Percentiles rank a stretch among this genome's conserved stretches.
Conservation (phyloP, 2,888 invertebrate genomes). For the Acanthoscelides obtectus region DNA sequence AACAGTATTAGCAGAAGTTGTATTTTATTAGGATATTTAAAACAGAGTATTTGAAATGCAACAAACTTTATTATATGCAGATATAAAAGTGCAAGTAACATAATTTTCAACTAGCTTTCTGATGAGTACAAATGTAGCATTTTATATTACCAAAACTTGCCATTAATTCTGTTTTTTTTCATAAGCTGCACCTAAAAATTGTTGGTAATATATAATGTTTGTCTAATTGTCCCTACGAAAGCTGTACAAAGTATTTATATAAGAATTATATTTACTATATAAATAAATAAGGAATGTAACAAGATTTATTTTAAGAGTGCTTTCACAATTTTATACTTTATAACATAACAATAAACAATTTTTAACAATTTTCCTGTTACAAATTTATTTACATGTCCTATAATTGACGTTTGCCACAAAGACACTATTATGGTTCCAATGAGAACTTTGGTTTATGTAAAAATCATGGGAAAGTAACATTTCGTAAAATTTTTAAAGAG, state of each 20-base stretch:
- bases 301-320: slow-evolving; percentile 22
- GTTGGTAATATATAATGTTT: background rate
- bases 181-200: background rate
- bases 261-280: slow-evolving; percentile 20
- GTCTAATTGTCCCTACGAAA: background rate
- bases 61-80: slow-evolving; percentile 15
- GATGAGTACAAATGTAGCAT: background rate
- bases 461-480: background rate
- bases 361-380: slow-evolving; percentile 7
- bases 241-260: background rate
- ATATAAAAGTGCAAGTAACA: background rate
- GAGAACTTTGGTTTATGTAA: background rate
- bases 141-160: background rate
- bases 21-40: no score
- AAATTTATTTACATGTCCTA: background rate
- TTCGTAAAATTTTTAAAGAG: background rate
- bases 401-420: slow-evolving; percentile 7
- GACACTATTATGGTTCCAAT: background rate
- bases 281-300: slow-evolving; percentile 38
- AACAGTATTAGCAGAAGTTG: no score
- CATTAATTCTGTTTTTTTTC: background rate
- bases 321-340: slow-evolving; percentile 11
- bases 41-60: slow-evolving; percentile 5
- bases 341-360: slow-evolving; percentile 17
- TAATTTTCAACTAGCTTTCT: background rate